Conservation (phyloP, 2,888 invertebrate genomes). For the Panopea generosa region DNA sequence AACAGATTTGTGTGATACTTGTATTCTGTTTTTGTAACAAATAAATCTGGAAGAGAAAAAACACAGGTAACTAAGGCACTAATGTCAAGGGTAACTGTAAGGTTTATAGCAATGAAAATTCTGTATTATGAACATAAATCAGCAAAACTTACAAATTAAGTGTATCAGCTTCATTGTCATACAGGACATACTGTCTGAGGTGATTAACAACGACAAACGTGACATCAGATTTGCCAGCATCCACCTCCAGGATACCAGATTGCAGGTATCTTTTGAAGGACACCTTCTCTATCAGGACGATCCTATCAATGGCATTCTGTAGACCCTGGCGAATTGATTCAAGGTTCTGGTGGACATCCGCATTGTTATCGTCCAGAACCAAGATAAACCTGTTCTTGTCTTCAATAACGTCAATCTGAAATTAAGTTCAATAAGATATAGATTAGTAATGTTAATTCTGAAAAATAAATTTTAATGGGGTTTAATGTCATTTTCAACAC, state of each 20-base stretch:
- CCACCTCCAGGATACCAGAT: constrained; percentile 52
- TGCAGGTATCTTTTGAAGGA: constrained; percentile 51
- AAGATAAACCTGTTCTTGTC: constrained; percentile 92
- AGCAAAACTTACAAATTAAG: constrained; percentile 53
- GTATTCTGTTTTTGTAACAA: no score
- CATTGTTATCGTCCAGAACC: constrained; percentile 91
- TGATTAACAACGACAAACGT: constrained; percentile 68
- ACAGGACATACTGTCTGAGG: constrained; percentile 50
- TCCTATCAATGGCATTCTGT: constrained; percentile 62
- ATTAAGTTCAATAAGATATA: no score
- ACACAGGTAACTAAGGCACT: no score
- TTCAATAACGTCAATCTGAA: constrained; percentile 91
- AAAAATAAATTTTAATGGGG: no score
- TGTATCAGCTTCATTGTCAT: constrained; percentile 41
- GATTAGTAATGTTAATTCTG: no score
- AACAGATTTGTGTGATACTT: no score
- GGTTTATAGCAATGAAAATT: no score
- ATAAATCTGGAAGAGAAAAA: no score
- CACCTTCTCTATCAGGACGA: constrained; percentile 69
- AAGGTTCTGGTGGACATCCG: constrained; percentile 85
- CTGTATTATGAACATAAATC: no score
- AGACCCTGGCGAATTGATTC: constrained; percentile 64
- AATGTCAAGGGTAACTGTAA: no score
- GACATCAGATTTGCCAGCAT: constrained; percentile 64
- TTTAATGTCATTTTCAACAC: no score